Evolutionary conservation across 1,140 invertebrate genomes (phyloP).

Genomic region (Microplitis demolitor): DNA sequence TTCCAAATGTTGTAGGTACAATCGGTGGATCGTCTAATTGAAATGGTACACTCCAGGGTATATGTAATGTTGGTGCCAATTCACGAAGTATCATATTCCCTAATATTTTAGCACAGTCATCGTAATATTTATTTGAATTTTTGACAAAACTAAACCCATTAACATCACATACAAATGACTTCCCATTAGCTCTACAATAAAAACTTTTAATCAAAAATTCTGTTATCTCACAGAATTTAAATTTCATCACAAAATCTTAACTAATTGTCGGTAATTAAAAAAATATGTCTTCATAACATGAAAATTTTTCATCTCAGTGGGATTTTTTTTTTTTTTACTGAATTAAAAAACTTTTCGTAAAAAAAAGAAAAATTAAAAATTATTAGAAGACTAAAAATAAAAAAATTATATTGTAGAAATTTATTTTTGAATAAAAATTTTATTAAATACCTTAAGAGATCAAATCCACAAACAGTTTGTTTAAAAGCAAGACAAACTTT

Average conservation of each 20-base stretch:
- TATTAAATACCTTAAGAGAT: conserved; percentile 79
- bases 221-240: too few relatives aligned
- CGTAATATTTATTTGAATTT: conserved; percentile 99
- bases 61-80: conserved; percentile 91
- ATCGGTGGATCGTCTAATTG: conserved; percentile 98
- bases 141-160: conserved; percentile 99
- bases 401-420: background rate
- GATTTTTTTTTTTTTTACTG: too few relatives aligned
- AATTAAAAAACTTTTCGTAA: too few relatives aligned
- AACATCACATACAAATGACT: conserved; percentile 99
- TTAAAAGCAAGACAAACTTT: conserved; percentile 98
- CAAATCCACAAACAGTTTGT: conserved; percentile 99
- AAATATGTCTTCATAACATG: too few relatives aligned
- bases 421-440: background rate
- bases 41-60: conserved; percentile 96
- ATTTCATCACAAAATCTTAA: too few relatives aligned
- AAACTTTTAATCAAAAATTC: conserved; percentile 17
- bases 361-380: too few relatives aligned
- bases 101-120: conserved; percentile 98
- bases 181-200: conserved; percentile 87
- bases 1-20: conserved; percentile 98
- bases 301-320: too few relatives aligned
- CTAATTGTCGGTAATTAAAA: too few relatives aligned
- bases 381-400: too few relatives aligned
- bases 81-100: conserved; percentile 93